Conservation (phyloP, 2,797 vertebrate genomes). For the Anguilla marmorata region DNA sequence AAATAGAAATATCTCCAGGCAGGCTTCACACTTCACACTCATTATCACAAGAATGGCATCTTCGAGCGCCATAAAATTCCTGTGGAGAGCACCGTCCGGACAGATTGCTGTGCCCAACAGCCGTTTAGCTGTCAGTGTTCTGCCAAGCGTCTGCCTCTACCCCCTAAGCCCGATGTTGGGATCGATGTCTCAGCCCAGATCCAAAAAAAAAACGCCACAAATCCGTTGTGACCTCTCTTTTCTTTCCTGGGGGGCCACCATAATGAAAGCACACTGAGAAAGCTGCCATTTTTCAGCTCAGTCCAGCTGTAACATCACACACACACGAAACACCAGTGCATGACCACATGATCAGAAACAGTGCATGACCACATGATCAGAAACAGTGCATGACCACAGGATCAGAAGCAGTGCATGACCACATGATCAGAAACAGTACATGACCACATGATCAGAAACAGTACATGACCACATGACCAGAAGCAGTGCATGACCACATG, state of each 20-base stretch:
- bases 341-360: background rate
- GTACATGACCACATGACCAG: no score
- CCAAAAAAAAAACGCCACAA: background rate
- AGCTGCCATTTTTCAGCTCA: background rate
- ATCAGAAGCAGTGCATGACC: no score
- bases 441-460: no score
- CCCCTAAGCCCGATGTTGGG: background rate
- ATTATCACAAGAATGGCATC: slow-evolving; percentile 52
- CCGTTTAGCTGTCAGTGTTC: background rate
- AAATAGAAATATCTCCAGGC: slow-evolving; percentile 35
- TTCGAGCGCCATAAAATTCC: slow-evolving; percentile 60
- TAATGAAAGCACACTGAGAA: background rate
- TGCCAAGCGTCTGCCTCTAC: background rate
- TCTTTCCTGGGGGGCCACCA: background rate
- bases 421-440: no score
- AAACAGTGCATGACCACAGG: no score
- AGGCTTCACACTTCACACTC: slow-evolving; percentile 34
- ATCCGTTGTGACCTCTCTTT: background rate
- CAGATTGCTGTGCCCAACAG: slow-evolving; percentile 41
- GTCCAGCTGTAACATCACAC: background rate
- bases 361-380: no score
- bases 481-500: no score
- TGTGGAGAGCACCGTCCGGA: slow-evolving; percentile 55
- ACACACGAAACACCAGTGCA: background rate
- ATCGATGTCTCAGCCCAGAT: background rate